A percentile compares a stretch with the other conserved stretches of the same genome.
These are phyloP conservation scores for Luscinia luscinia DNA, from an alignment of 2,797 vertebrate species.

Conservation along the genomic window DNA sequence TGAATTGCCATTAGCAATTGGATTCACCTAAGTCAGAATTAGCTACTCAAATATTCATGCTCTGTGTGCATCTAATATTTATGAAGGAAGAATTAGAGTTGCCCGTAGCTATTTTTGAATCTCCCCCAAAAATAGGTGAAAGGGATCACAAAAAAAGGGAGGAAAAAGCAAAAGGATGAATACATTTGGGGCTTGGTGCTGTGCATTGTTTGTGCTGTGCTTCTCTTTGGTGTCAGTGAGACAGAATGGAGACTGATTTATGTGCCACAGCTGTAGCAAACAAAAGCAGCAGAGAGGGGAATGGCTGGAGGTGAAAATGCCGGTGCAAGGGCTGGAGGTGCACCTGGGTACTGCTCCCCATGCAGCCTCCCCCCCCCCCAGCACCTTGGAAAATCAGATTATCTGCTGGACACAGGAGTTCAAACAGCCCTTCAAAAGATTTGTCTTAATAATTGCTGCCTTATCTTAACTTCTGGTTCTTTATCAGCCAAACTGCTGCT, in stretches of 20 bases:
- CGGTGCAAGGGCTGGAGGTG: slow-evolving; percentile 73
- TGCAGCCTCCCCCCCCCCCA: slow-evolving; percentile 7
- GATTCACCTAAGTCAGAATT: slow-evolving; percentile 64
- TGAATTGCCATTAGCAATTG: slow-evolving; percentile 62
- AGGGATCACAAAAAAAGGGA: neutral
- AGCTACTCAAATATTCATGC: slow-evolving; percentile 71
- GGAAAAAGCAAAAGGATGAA: slow-evolving; percentile 24
- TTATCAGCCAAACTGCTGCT: slow-evolving; percentile 67
- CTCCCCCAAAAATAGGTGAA: slow-evolving; percentile 28
- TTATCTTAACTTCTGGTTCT: slow-evolving; percentile 67
- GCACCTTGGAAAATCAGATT: slow-evolving; percentile 73
- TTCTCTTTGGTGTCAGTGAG: slow-evolving; percentile 62
- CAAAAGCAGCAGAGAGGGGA: slow-evolving; percentile 72
- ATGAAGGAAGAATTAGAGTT: slow-evolving; percentile 66
- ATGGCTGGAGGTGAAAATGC: slow-evolving; percentile 76
- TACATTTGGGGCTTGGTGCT: slow-evolving; percentile 25
- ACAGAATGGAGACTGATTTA: slow-evolving; percentile 73
- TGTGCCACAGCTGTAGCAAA: slow-evolving; percentile 71
- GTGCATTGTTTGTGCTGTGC: slow-evolving; percentile 48
- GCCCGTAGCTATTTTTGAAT: slow-evolving; percentile 46
- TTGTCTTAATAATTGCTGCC: slow-evolving; percentile 70
- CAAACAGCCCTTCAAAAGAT: slow-evolving; percentile 71
- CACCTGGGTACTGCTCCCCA: slow-evolving; percentile 78
- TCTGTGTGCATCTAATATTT: slow-evolving; percentile 56
- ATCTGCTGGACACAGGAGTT: slow-evolving; percentile 66